Base-by-base conservation (phyloP, 2,888 invertebrate genomes). In the Ornithoptera alexandrae region DNA sequence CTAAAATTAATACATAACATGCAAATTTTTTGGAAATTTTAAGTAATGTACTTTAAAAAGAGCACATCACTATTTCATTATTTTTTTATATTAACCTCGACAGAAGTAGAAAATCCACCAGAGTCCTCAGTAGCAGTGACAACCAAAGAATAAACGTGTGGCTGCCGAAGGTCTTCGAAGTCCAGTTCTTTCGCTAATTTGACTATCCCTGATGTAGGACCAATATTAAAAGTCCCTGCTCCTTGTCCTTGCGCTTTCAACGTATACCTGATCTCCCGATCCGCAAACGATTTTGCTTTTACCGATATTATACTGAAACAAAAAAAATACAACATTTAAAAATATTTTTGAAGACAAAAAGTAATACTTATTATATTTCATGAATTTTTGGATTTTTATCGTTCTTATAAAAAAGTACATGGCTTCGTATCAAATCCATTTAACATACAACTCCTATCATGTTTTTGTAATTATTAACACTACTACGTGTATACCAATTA, bases 81-180 rank as follows among this genome's bases (percentile, higher is more conserved):
- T 39, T 8, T 1, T 39, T 39, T 7, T 39, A 39, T 39, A 50
- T 61, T 61, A 91, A 97, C 97, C 95, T 98, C 98, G 74, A 98
- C 98, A 60, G 97, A 97, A 39, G 98, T 98, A 30, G 98, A 98
- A 87, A 98, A 98, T 71, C 98, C 98, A 66, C 98, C 98, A n/a
- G 98, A 98, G 88, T 98, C 98, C 89, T 99, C 99, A 0, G 98
- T 98, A 39, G 98, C 98, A 4, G 97, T 98, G 67, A 98, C 98
- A 75, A 97, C 95, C 74, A 99, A 91, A 10, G 97, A 97, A 85
- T 98, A 99, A 72, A 97, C 96, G 81, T 98, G 98, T 0, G 98
- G 98, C 81, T 98, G 98, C 64, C 98, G 93, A 73, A 98, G 93
- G 89, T 99, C 98, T 92, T 99, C 99, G 84, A 98, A 99, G 92